phyloP scores from a whole-genome alignment of 2,888 invertebrate genomes.

The Phaedon cochleariae region DNA sequence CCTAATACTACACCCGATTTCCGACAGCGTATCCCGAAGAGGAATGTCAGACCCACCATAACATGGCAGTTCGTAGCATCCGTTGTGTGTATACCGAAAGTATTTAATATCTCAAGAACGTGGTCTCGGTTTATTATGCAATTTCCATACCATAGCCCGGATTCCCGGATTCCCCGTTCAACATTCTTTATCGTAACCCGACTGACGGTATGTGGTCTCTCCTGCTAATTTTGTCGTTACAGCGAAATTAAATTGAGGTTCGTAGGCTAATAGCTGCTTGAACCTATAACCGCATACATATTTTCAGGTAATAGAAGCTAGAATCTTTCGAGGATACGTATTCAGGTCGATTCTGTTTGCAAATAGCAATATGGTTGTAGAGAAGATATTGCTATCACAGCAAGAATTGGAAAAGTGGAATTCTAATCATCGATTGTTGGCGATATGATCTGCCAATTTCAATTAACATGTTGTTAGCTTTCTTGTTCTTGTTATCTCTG shows the following conservation, averaged over 20 bases:
- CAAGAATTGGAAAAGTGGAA: too few species aligned
- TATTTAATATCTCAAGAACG: constrained; percentile 53
- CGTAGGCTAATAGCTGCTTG: background rate
- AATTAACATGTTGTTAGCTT: too few species aligned
- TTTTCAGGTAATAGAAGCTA: background rate
- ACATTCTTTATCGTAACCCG: constrained; percentile 28
- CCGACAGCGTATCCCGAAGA: constrained; percentile 8
- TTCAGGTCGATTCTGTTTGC: background rate
- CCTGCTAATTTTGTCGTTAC: constrained; percentile 7
- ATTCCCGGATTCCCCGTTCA: constrained; percentile 38
- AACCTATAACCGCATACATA: too few species aligned
- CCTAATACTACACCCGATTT: too few species aligned
- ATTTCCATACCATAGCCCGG: constrained; percentile 49
- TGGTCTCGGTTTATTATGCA: constrained; percentile 51
- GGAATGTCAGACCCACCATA: constrained; percentile 1
- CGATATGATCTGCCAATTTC: too few species aligned
- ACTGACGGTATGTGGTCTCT: constrained; percentile 9
- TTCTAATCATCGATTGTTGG: too few species aligned
- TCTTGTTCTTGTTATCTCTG: too few species aligned
- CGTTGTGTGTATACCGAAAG: constrained; percentile 31
- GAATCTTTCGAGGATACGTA: too few species aligned
- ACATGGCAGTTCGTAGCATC: constrained; percentile 25
- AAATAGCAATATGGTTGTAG: too few species aligned
- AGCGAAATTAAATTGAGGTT: constrained; percentile 9
- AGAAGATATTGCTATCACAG: too few species aligned